These are phyloP conservation scores for Hiodon tergisus DNA, from an alignment of 2,113 vertebrate genomes.

Conservation along the genomic window DNA sequence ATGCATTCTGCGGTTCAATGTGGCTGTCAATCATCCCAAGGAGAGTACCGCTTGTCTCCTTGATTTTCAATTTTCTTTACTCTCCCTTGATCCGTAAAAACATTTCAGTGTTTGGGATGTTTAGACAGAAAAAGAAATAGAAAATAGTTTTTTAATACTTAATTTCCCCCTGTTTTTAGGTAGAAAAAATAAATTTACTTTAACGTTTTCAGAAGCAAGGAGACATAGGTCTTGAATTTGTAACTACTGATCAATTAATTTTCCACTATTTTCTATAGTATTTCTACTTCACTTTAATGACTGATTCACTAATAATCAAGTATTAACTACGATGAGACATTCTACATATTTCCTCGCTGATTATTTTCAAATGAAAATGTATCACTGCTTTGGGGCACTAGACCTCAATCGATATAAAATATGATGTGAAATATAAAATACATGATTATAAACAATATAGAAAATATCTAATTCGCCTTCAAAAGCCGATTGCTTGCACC, in stretches of 20 bases:
- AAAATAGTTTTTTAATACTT: not conserved
- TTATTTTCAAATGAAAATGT: constrained; percentile 3
- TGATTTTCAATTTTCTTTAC: not conserved
- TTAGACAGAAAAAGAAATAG: not conserved
- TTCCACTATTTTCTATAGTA: no score
- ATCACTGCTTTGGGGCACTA: not conserved
- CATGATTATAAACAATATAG: no score
- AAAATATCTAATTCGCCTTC: no score
- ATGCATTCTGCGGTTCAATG: constrained; percentile 6
- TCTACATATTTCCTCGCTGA: not conserved
- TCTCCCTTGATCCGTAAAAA: constrained; percentile 5
- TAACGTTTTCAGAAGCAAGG: no score
- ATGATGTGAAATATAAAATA: not conserved
- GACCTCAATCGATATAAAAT: not conserved
- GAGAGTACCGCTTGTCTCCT: constrained; percentile 9
- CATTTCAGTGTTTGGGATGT: not conserved
- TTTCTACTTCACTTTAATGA: no score
- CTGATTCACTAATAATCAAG: no score
- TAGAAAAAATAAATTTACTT: no score
- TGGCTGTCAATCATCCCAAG: not conserved
- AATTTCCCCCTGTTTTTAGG: no score
- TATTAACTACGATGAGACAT: no score
- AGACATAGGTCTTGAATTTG: no score
- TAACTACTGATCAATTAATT: no score
- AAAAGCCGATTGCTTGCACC: no score